Evolutionary conservation across 1,140 invertebrate species (phyloP).

Genomic region (Rhyzopertha dominica): DNA sequence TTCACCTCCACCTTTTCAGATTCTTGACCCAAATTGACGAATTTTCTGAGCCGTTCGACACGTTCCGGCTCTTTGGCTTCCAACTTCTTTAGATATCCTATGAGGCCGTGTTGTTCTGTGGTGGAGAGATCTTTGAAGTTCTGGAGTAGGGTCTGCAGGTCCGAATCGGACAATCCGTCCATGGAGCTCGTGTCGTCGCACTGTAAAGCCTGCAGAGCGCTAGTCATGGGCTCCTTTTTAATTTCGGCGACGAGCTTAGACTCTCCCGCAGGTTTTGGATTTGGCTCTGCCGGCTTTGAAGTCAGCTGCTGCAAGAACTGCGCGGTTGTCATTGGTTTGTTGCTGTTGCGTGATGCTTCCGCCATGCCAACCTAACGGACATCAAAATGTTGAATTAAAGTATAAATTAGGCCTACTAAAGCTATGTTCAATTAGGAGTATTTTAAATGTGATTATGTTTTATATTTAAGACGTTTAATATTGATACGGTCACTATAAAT

Average conservation of each 20-base stretch:
- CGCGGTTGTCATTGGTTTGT: constrained; percentile 52
- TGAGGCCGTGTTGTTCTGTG: constrained; percentile 73
- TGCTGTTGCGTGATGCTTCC: constrained; percentile 51
- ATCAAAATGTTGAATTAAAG: no score
- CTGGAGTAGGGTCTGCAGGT: constrained; percentile 67
- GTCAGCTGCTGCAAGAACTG: constrained; percentile 49
- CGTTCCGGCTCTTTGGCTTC: constrained; percentile 64
- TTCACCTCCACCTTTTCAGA: constrained; percentile 45
- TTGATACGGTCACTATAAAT: no score
- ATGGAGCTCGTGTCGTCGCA: constrained; percentile 40
- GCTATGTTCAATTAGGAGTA: no score
- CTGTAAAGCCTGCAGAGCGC: constrained; percentile 17
- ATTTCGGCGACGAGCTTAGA: background rate
- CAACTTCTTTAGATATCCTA: constrained; percentile 70
- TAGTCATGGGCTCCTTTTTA: background rate
- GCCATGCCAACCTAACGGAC: constrained; percentile 58
- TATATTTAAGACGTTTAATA: no score
- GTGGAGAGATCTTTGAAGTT: constrained; percentile 72
- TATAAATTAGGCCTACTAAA: no score
- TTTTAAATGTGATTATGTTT: no score
- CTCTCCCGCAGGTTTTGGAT: constrained; percentile 12
- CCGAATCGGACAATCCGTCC: constrained; percentile 68
- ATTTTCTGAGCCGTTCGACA: constrained; percentile 65
- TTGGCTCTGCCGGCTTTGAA: constrained; percentile 8
- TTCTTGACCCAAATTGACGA: constrained; percentile 52